Evolutionary conservation across 2,113 vertebrate species (phyloP), one percentile per base, ranked within the genome.

Genomic region (Pavo muticus): DNA sequence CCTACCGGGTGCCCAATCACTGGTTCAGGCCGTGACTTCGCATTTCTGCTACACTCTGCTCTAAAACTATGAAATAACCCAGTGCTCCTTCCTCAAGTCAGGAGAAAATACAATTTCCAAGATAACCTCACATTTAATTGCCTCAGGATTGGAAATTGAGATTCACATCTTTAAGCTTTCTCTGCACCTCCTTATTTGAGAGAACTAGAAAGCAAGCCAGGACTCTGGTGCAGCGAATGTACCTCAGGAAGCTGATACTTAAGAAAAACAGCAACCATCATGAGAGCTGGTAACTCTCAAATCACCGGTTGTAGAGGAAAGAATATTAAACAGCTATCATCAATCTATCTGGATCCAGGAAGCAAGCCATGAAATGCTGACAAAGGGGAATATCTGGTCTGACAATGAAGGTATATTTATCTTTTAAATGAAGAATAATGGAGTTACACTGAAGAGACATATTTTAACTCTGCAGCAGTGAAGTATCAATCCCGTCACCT

Each of bases 341-440:
- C 95, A 90, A 96, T 98, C 95, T 97, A 88, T 67, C 82, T 56
- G 76, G 20, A 25, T 27, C 44, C 81, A 96, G 48, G 93, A 94
- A 85, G 93, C 42, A 91, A 98, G 95, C 95, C 93, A 96, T 95
- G 93, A 94, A 93, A 77, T 57, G 84, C 92, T 90, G 94, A 93
- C 94, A 88, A 76, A 93, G 94, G 94, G 87, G 94, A 97, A 95
- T 92, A 96, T 73, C 85, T 95, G 84, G 79, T 90, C 91, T 93
- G 94, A 94, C 92, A 95, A 93, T 81, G 81, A 92, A 6, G 4
- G 94, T 78, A 42, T 82, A 89, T 95, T 97, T 97, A 91, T 96
- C 95, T 92, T 90, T 95, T 90, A 94, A 96, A 97, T 94, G 63
- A 95, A 97, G 95, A 96, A 83, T 92, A 96, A 97, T 96, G 75